Base-by-base conservation (phyloP, 2,797 vertebrate genomes). In the Phoeniculus purpureus region DNA sequence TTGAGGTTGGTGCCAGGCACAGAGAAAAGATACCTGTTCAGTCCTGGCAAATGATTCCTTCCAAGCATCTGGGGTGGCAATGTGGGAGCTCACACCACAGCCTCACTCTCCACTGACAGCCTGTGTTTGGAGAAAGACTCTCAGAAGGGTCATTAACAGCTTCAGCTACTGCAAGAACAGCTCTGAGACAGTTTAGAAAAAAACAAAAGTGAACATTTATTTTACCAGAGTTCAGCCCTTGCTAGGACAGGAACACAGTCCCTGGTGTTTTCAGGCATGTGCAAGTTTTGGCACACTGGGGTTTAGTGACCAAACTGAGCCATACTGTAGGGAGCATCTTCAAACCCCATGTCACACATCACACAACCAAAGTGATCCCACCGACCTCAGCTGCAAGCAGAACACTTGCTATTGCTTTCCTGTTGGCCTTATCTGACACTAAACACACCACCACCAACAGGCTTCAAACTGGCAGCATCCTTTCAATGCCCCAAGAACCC, bases 91-190 rank as follows among this genome's bases (percentile, higher is more conserved):
- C 29, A 7, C 1, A 0, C 13, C 60, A 12, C 26, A 50, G 75
- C 74, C 59, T 6, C 0, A 19, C 50, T 56, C 31, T 68, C 23
- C 66, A 2, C n/a, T 19, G 54, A 3, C 4, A 34, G 62, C 40
- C 43, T 12, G 15, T 47, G 18, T 17, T 45, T n/a, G 59, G 64
- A 78, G 29, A 60, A 37, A 31, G 55, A 43, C 4, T 1, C 27
- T 54, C n/a, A 9, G 1, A 3, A 16, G 45, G 48, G 56, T 29
- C n/a, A 27, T 1, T 0, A 21, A 34, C 0, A 0, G 70, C 83
- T 73, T 21, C 81, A 81, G 83, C 37, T 70, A 29, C 60, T 12
- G 71, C 86, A 88, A 90, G 54, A 85, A 92, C 48, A 84, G 78
- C 50, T 72, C 81, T 14, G 60, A 90, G 81, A 66, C 84, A 31